Evolutionary conservation across 2,888 invertebrate genomes (phyloP).

Genomic region (Chrysolina americana): DNA sequence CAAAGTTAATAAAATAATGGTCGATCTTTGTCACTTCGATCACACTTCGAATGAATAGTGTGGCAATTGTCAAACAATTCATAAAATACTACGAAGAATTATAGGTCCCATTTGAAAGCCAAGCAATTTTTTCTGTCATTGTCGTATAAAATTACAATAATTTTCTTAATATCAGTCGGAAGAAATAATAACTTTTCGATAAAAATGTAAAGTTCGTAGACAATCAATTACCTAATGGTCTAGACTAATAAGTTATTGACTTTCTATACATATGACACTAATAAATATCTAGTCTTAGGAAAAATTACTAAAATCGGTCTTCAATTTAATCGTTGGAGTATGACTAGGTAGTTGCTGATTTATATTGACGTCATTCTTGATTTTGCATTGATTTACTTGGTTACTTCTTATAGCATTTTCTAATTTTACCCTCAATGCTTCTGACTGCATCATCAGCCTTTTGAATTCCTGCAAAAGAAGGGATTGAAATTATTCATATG

Average conservation of each 20-base stretch:
- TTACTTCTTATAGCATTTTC: conserved; percentile 88
- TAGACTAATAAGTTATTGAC: conserved; percentile 25
- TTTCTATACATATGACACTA: conserved; percentile 28
- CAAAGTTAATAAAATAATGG: not conserved
- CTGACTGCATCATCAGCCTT: conserved; percentile 87
- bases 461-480: conserved; percentile 83
- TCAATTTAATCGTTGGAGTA: conserved; percentile 88
- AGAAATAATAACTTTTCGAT: conserved; percentile 10
- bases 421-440: conserved; percentile 84
- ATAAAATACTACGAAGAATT: conserved; percentile 1
- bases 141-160: conserved; percentile 22
- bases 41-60: not conserved
- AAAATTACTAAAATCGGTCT: conserved; percentile 96
- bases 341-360: conserved; percentile 67
- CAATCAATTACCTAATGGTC: conserved; percentile 12
- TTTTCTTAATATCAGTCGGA: conserved; percentile 21
- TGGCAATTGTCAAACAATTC: not conserved
- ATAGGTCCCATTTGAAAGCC: conserved; percentile 15
- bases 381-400: conserved; percentile 75
- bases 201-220: not conserved
- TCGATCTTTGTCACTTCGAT: not conserved
- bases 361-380: conserved; percentile 69
- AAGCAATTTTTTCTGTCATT: not conserved
- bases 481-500: not conserved
- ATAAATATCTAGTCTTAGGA: conserved; percentile 69